Percentiles rank a stretch among this genome's conserved stretches.
Evolutionary conservation across 2,888 invertebrate species (phyloP).

Genomic region (Ormyrus pomaceus): DNA sequence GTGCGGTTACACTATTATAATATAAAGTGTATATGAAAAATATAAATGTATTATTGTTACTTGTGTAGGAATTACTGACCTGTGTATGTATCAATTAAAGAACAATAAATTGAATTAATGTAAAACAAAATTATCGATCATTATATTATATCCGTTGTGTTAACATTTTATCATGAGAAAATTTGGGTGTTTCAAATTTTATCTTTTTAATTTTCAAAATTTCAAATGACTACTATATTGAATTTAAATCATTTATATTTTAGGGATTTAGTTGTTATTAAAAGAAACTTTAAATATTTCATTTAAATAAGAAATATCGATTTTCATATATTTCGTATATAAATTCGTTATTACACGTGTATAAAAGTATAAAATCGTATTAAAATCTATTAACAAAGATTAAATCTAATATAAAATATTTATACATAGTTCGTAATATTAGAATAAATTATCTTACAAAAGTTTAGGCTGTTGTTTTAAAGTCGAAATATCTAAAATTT

Average conservation of each 20-base stretch:
- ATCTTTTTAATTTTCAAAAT: not conserved
- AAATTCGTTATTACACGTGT: slow-evolving; percentile 30
- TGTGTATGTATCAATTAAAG: slow-evolving; percentile 58
- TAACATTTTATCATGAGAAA: not conserved
- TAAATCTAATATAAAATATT: slow-evolving; percentile 34
- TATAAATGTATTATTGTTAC: slow-evolving; percentile 59
- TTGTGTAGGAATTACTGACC: slow-evolving; percentile 57
- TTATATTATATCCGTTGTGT: not conserved
- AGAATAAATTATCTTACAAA: slow-evolving; percentile 70
- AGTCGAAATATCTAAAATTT: slow-evolving; percentile 83
- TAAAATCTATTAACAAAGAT: slow-evolving; percentile 37
- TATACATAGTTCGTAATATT: slow-evolving; percentile 26
- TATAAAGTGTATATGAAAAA: slow-evolving; percentile 56
- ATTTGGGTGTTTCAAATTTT: not conserved
- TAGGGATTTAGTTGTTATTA: not conserved
- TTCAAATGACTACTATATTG: not conserved
- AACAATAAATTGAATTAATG: slow-evolving; percentile 56
- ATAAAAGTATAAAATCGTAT: slow-evolving; percentile 49
- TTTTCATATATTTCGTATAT: slow-evolving; percentile 1
- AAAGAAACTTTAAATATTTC: not conserved
- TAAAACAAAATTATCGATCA: slow-evolving; percentile 20
- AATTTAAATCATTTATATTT: not conserved
- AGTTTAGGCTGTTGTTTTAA: slow-evolving; percentile 84
- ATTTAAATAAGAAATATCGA: slow-evolving; percentile 18
- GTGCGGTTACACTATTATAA: slow-evolving; percentile 38